Conservation (phyloP, 2,888 invertebrate species). For the Willowsia nigromaculata region DNA sequence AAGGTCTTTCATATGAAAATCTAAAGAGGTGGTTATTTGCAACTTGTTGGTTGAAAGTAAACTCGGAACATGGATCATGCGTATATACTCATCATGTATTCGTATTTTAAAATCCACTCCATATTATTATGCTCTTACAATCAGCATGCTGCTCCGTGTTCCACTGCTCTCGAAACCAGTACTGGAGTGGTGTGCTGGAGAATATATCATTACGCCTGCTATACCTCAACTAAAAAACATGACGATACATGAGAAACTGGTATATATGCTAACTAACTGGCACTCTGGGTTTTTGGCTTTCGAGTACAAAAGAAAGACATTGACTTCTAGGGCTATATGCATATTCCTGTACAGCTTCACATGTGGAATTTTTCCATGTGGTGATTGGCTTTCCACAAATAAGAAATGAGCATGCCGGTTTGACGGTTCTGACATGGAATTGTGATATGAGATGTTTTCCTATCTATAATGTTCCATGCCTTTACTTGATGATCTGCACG, state of each 20-base stretch:
- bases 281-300: no score
- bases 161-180: background rate
- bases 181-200: background rate
- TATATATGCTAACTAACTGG: no score
- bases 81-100: background rate
- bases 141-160: background rate
- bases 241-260: background rate
- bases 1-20: background rate
- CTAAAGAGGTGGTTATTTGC: background rate
- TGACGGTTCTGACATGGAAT: background rate
- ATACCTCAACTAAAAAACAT: background rate
- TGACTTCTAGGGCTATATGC: background rate
- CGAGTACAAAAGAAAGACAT: background rate
- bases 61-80: background rate
- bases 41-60: background rate
- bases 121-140: background rate
- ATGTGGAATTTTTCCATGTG: conserved; percentile 5
- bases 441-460: background rate
- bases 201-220: background rate
- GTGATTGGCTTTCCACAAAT: background rate
- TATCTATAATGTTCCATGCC: background rate
- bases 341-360: background rate
- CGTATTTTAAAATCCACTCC: background rate
- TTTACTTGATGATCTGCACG: background rate
- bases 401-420: background rate